Percentiles rank a stretch among this genome's conserved stretches.
phyloP scores from a whole-genome alignment of 1,140 invertebrate species.

The Bombus breviceps region DNA sequence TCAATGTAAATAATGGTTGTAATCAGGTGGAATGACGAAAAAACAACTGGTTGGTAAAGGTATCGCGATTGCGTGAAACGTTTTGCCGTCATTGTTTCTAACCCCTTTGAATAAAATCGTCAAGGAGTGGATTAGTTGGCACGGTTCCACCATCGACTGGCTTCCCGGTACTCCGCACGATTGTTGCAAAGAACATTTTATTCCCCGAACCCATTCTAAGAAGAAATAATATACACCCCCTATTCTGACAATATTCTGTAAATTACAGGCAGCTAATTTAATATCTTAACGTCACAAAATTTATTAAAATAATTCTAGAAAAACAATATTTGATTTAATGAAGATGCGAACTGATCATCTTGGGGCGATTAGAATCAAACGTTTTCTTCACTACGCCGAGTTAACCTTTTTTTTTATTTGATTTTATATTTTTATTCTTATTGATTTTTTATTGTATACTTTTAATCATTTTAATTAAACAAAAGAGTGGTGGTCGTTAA shows the following conservation, averaged over 20 bases:
- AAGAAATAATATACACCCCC: too few species aligned
- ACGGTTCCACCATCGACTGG: constrained; percentile 44
- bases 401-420: too few species aligned
- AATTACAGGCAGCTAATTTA: not conserved
- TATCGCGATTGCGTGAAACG: constrained; percentile 26
- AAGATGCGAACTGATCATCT: not conserved
- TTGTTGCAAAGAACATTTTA: constrained; percentile 9
- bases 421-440: too few species aligned
- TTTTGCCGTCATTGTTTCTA: constrained; percentile 49
- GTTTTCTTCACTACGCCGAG: not conserved
- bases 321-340: not conserved
- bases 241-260: not conserved
- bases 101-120: constrained; percentile 46
- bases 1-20: too few species aligned
- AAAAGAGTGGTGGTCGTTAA: too few species aligned
- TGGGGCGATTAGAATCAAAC: too few species aligned
- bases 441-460: not conserved
- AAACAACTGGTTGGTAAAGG: not conserved
- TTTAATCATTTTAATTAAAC: not conserved
- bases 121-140: constrained; percentile 57
- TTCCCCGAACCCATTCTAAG: not conserved
- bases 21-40: not conserved
- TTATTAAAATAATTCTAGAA: not conserved
- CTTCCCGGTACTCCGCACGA: not conserved
- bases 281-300: not conserved